Conservation (phyloP, 92 coral and sea anemone genomes). For the Epizoanthus fatuus region DNA sequence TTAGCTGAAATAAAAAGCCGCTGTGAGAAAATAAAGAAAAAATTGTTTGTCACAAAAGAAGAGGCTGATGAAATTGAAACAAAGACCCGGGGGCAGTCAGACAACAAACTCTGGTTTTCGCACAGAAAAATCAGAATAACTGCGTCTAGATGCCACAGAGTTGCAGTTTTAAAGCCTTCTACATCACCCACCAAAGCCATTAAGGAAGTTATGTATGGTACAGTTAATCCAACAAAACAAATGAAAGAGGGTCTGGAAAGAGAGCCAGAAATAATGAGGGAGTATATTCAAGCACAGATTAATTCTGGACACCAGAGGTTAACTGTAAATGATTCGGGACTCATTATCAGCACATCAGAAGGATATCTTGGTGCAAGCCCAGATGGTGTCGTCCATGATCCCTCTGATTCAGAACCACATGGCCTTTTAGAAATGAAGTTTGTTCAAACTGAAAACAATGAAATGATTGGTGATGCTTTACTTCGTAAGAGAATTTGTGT, state of each 20-base stretch:
- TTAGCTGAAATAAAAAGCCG: background rate
- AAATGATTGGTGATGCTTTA: conserved; percentile 33
- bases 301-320: conserved; percentile 30
- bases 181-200: conserved; percentile 43
- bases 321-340: conserved; percentile 15
- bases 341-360: conserved; percentile 8
- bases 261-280: conserved; percentile 18
- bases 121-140: conserved; percentile 45
- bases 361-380: conserved; percentile 52
- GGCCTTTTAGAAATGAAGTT: conserved; percentile 66
- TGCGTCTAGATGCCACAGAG: conserved; percentile 19
- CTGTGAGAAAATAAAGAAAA: background rate
- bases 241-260: conserved; percentile 40
- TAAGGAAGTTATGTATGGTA: conserved; percentile 6
- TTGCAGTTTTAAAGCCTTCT: conserved; percentile 22
- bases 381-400: conserved; percentile 42
- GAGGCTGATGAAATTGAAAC: background rate
- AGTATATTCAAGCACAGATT: conserved; percentile 20
- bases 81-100: conserved; percentile 26
- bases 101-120: conserved; percentile 12
- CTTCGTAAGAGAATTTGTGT: conserved; percentile 44
- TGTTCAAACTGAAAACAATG: conserved; percentile 45
- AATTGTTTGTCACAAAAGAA: background rate
- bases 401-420: conserved; percentile 36
- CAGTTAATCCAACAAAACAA: background rate